Evolutionary conservation across 1,140 invertebrate species (phyloP), one percentile per base, ranked within the genome.

Genomic region (Brachionus paranguensis): DNA sequence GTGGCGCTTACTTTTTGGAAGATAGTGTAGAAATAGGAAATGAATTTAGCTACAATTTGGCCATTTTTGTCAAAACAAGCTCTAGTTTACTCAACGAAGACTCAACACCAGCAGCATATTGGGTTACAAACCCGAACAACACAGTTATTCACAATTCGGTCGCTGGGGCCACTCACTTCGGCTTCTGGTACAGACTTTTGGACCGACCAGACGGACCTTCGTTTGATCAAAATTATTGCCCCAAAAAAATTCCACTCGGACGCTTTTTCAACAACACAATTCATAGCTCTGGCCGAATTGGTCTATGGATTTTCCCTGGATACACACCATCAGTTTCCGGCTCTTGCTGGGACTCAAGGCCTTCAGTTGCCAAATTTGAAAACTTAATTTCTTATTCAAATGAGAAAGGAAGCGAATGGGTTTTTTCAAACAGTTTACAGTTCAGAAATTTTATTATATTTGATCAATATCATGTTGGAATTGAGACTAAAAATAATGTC

Each of bases 21-120:
- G 89, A 89, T 83, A 88, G 89, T 20, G 86, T 89, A 20, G 88
- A 89, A 86, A 86, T 86, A 7, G 86, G 86, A 11, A 89, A 89
- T 83, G 86, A 65, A 2, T 86, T 88, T 84, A 85, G 86, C 68
- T 87, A 87, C 79, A 89, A 89, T 84, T 84, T 89, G 20, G 87
- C 84, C 0, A 79, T 89, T 2, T 88, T 87, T 86, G 88, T 89
- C 0, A 85, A 53, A 50, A 78, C 86, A 5, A 89, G 88, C 84
- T 86, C 89, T 7, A 87, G 86, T 85, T 86, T 89, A 11, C 84
- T 87, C 1, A 89, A 89, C 85, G 89, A 89, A 83, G 89, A 89
- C 83, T 86, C 89, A 12, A 89, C 88, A 7, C 89, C 89, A 29
- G 65, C 68, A 8, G 85, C 86, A 0, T 88, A 87, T 84, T 89